These are phyloP conservation scores for Muntiacus reevesi DNA, from an alignment of 2,113 vertebrate species.

Conservation along the genomic window DNA sequence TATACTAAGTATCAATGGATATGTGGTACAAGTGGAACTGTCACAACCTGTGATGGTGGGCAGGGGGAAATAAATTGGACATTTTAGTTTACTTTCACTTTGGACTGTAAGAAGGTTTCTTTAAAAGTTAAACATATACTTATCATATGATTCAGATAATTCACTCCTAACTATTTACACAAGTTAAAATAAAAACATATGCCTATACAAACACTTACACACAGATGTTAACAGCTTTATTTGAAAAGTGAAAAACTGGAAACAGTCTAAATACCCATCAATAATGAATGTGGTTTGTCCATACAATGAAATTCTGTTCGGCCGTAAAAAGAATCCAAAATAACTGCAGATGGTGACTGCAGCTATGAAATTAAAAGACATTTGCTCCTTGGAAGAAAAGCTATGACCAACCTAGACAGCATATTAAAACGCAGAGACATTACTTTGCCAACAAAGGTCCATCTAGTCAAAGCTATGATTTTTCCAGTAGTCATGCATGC, in stretches of 20 bases:
- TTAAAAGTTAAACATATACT: neutral
- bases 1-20: neutral
- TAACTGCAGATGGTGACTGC: neutral
- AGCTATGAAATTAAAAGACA: neutral
- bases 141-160: neutral
- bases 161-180: neutral
- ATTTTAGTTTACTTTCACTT: neutral
- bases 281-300: neutral
- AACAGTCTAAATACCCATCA: neutral
- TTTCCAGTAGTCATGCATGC: neutral
- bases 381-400: neutral
- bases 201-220: neutral
- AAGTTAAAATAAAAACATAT: conserved; percentile 22
- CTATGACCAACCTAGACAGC: neutral
- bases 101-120: neutral
- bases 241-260: neutral
- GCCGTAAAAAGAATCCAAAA: neutral
- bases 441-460: neutral
- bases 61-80: neutral
- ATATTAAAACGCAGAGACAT: neutral
- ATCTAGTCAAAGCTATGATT: neutral
- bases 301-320: neutral
- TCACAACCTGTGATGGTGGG: neutral
- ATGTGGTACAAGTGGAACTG: neutral
- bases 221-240: neutral